phyloP scores from a whole-genome alignment of 2,888 invertebrate genomes.

The Napeogenes sylphis region DNA sequence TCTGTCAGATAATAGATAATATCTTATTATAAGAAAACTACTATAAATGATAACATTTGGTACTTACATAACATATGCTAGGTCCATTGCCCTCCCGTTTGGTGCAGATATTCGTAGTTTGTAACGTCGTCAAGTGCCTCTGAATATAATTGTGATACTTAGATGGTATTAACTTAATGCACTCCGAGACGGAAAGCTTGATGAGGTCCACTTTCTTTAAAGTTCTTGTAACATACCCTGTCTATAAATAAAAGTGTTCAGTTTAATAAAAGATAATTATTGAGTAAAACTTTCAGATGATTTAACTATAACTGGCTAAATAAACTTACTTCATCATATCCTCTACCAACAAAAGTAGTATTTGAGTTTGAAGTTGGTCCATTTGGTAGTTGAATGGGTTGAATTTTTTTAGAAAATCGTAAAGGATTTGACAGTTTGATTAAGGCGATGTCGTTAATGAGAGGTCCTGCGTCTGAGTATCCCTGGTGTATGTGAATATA shows the following conservation, averaged over 20 bases:
- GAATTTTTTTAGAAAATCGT: constrained; percentile 25
- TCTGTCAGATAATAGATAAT: too few relatives aligned
- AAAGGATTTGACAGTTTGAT: constrained; percentile 23
- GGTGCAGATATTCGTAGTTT: constrained; percentile 21
- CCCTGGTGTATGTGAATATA: constrained; percentile 28
- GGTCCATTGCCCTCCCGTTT: constrained; percentile 12
- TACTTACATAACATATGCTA: background rate
- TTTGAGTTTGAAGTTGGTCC: background rate
- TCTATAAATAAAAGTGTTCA: constrained; percentile 19
- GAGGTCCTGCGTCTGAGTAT: constrained; percentile 16
- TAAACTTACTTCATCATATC: constrained; percentile 28
- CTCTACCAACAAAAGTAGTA: constrained; percentile 24
- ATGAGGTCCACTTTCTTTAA: constrained; percentile 27
- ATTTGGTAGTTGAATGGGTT: constrained; percentile 25
- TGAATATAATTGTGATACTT: background rate
- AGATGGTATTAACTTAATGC: constrained; percentile 21
- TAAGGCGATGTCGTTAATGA: constrained; percentile 30
- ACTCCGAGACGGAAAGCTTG: constrained; percentile 22
- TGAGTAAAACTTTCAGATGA: background rate
- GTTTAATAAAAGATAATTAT: background rate
- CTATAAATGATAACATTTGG: too few relatives aligned
- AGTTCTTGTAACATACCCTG: constrained; percentile 11
- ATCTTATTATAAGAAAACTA: too few relatives aligned
- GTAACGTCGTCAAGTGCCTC: constrained; percentile 10
- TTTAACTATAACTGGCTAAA: too few relatives aligned